Evolutionary conservation across 2,113 vertebrate genomes (phyloP), one percentile per base, ranked within the genome.

Genomic region (Nothobranchius kuhntae): DNA sequence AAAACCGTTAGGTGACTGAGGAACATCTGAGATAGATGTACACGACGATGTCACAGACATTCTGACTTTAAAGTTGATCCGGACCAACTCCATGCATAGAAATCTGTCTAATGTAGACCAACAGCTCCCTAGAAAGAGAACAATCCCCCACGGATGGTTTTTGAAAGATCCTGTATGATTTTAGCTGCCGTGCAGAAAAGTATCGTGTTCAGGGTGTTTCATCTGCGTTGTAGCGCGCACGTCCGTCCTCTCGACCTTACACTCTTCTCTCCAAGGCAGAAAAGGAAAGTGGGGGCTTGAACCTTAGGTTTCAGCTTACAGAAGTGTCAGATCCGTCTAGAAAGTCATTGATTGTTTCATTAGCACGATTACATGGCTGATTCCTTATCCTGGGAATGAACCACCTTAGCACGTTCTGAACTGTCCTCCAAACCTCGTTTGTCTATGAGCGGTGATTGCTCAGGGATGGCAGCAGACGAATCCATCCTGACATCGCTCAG

Each of bases 391-490:
- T 26, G 21, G 0, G 80, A 2, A 0, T 10, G 3, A 2, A 9
- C 21, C 1, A 4, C 13, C 17, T 65, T 12, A 6, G 13, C 61
- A 3, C 56, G 1, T 30, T 30, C 30, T 30, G 30, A 30, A 4
- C 9, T 4, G 65, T 68, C 0, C 7, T 57, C 51, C 0, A 5
- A 15, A 0, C 10, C 53, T 36, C 13, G 60, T 51, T 85, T 92
- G 47, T 78, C 87, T 52, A 95, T 82, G 14, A 97, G 92, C 0
- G 93, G 95, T 15, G 90, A 90, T 2, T 65, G 53, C 26, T 95
- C 94, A 0, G 90, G 92, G 1, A 64, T 72, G 0, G 48, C 3
- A 0, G 36, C 11, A 7, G 55, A 10, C 4, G 51, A 2, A 2
- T 17, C 90, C 1, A 86, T 57, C 65, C 75, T 84, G 51, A 94